Base-by-base conservation (phyloP, 2,113 vertebrate species). In the Platanista minor region DNA sequence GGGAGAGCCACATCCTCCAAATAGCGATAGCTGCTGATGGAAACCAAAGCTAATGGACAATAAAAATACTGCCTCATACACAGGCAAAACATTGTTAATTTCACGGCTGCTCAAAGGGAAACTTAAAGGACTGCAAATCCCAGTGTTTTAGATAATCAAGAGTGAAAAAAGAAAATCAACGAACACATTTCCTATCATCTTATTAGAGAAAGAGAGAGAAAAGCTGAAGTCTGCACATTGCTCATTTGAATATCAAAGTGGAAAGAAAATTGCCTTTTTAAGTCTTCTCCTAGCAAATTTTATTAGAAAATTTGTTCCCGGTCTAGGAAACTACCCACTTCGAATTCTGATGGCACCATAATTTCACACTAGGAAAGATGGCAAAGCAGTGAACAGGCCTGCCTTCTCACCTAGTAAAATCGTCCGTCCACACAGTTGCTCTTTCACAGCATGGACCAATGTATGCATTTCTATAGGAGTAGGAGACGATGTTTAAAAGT, bases 181-280 rank as follows among this genome's bases (percentile, higher is more conserved):
- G 69, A 61, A 78, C 18, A n/a, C 27, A 90, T 94, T 87, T 90
- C 31, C 33, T 69, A 62, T 10, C 52, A 49, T 41, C 46, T 77
- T 90, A 83, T 69, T 91, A 89, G 29, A 94, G 69, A 21, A 81
- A 77, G 54, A 57, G 69, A 77, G 29, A 52, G 18, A 77, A 52
- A 61, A 61, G 59, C 23, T 11, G 3, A 27, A 61, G 23, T 25
- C 23, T 61, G 59, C 59, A 27, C 59, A 61, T 4, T 61, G 59
- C 59, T 27, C 59, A 25, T 61, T 27, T 61, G 62, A 95, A 80
- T 92, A 86, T 93, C 82, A 96, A 87, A 91, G 29, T 52, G 9
- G 43, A 72, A 96, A 90, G 74, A 90, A 96, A 87, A 87, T 43
- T 92, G 78, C 25, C 39, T 87, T 75, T 91, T 61, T 29, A 54